Percentiles rank a stretch among this genome's conserved stretches.
phyloP scores from a whole-genome alignment of 2,797 vertebrate genomes.

The Neosilurus hyrtlii region DNA sequence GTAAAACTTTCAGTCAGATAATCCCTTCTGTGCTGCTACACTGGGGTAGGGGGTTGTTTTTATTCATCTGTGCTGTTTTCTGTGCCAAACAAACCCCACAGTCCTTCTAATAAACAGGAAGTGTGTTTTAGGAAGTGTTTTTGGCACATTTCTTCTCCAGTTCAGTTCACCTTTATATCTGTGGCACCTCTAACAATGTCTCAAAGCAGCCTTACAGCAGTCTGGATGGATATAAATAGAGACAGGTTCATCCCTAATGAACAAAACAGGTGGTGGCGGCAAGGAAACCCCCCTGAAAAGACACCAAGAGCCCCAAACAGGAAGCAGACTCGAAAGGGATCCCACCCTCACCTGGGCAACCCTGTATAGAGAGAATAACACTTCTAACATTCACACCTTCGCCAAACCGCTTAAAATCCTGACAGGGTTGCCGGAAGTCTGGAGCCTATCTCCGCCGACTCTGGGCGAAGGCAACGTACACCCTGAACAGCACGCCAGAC shows the following conservation, averaged over 20 bases:
- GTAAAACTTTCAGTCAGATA: conserved; percentile 57
- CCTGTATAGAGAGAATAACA: neutral
- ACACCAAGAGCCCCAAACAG: neutral
- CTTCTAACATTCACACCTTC: no score
- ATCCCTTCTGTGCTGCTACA: neutral
- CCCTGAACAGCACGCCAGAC: no score
- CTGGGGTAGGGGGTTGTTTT: no score
- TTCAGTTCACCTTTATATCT: neutral
- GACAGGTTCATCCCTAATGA: neutral
- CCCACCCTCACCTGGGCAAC: neutral
- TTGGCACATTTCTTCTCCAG: neutral
- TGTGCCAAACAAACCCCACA: neutral
- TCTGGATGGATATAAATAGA: neutral
- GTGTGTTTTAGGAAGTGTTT: neutral
- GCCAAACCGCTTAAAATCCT: no score
- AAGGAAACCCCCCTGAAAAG: neutral
- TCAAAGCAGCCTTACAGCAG: neutral
- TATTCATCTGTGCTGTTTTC: neutral
- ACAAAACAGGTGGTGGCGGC: neutral
- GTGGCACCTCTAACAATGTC: neutral
- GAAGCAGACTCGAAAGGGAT: neutral
- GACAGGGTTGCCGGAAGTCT: no score
- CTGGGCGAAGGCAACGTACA: no score
- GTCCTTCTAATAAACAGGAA: neutral
- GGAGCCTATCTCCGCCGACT: no score